Evolutionary conservation across 2,888 invertebrate genomes (phyloP).

Genomic region (Asteroscopus sphinx): DNA sequence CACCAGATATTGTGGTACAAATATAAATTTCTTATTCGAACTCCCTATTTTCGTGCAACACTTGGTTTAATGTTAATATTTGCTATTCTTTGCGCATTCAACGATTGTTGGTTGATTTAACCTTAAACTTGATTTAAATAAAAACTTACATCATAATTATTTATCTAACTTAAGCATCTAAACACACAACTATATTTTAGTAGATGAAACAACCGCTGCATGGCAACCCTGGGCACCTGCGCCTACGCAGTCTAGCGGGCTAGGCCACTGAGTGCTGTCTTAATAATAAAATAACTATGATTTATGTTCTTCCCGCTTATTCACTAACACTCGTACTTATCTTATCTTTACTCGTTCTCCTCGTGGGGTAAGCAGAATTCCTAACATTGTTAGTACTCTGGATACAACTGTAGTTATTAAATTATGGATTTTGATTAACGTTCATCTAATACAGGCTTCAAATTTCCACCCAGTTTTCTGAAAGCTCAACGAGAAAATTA

Average conservation of each 20-base stretch:
- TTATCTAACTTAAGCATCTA: not conserved
- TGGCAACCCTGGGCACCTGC: conserved; percentile 42
- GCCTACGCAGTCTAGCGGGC: conserved; percentile 53
- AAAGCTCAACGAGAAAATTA: too few relatives aligned
- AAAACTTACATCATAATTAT: not conserved
- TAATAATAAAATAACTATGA: conserved; percentile 61
- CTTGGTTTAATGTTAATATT: too few relatives aligned
- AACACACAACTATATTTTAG: not conserved
- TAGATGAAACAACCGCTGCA: not conserved
- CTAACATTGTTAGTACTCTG: conserved; percentile 8
- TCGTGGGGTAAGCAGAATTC: conserved; percentile 19
- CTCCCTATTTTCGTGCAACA: too few relatives aligned
- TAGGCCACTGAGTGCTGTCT: conserved; percentile 53
- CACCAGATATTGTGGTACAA: too few relatives aligned
- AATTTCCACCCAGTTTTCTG: too few relatives aligned
- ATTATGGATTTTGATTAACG: too few relatives aligned
- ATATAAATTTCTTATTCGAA: too few relatives aligned
- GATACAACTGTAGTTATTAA: conserved; percentile 1
- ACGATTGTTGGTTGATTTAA: too few relatives aligned
- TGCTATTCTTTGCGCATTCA: too few relatives aligned
- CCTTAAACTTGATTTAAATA: too few relatives aligned
- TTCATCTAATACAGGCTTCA: too few relatives aligned
- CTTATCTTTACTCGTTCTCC: conserved; percentile 28
- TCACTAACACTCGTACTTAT: conserved; percentile 41
- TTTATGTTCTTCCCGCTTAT: conserved; percentile 50